Evolutionary conservation across 2,797 vertebrate genomes (phyloP).

Genomic region (Pagetopsis macropterus): DNA sequence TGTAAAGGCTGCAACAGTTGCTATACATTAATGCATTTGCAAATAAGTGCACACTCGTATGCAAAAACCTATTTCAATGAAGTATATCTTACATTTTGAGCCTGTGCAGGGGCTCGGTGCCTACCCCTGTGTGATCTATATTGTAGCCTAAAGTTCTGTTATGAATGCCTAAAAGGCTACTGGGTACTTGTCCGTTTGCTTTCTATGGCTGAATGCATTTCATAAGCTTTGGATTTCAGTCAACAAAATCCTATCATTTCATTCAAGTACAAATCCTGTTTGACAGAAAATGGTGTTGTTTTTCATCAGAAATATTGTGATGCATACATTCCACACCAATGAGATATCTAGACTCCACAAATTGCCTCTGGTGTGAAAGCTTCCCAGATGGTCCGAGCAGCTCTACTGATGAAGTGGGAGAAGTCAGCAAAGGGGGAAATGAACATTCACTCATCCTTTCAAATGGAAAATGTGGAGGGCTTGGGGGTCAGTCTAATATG

Average conservation of each 20-base stretch:
- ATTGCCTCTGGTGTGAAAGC: slow-evolving; percentile 55
- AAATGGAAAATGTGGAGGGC: slow-evolving; percentile 36
- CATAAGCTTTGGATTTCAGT: slow-evolving; percentile 29
- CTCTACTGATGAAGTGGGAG: slow-evolving; percentile 41
- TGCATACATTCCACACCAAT: slow-evolving; percentile 41
- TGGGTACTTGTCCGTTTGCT: slow-evolving; percentile 20
- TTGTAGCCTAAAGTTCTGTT: slow-evolving; percentile 3
- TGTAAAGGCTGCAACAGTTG: slow-evolving; percentile 11
- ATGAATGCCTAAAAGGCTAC: slow-evolving; percentile 1
- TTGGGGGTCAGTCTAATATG: slow-evolving; percentile 31
- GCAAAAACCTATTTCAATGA: neutral
- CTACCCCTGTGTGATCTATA: neutral
- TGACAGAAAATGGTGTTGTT: slow-evolving; percentile 46
- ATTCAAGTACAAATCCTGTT: slow-evolving; percentile 45
- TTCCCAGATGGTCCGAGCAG: slow-evolving; percentile 49
- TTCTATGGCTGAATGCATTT: slow-evolving; percentile 23
- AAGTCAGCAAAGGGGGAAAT: slow-evolving; percentile 49
- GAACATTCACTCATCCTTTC: slow-evolving; percentile 43
- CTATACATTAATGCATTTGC: neutral
- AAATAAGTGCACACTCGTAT: slow-evolving; percentile 3
- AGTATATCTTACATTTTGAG: neutral
- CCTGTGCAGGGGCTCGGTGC: neutral
- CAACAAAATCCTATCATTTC: slow-evolving; percentile 55
- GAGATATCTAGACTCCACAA: slow-evolving; percentile 53
- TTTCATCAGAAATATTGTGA: slow-evolving; percentile 50